Evolutionary conservation across 2,113 vertebrate species (phyloP), one percentile per base, ranked within the genome.

Genomic region (Anarrhichthys ocellatus): DNA sequence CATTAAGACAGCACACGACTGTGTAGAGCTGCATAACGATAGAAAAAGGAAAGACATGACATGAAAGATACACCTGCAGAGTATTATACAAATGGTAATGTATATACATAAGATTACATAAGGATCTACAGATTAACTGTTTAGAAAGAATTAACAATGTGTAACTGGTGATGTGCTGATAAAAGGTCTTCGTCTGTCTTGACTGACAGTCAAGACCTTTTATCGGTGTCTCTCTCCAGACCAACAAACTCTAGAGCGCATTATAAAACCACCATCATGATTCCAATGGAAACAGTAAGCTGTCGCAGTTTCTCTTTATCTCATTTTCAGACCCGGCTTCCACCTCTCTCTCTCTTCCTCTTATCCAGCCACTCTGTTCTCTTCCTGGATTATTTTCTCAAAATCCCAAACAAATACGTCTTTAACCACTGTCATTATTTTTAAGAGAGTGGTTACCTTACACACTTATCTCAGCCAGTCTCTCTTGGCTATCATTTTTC

Each of bases 371-470:
- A 42, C 58, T 34, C 18, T 76, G 29, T 34, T 50, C 38, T 38
- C 11, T 10, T 15, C 18, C 6, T 5, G 34, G 10, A 63, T 77
- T 73, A 10, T 34, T 68, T 54, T 62, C 48, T 74, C 63, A 58
- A 63, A 78, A 78, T 78, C 70, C 34, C 61, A 38, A 82, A 80
- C 36, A 75, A 87, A 75, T 40, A 61, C 8, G 10, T 78, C 58
- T 78, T 32, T 67, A 76, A 76, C 40, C 74, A 18, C 61, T 32
- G 61, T 46, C 4, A 42, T 77, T 76, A 67, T 66, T 77, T 52
- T 34, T 14, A 42, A 73, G 50, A 81, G 73, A 68, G 80, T 20
- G 52, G 56, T 78, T 50, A 77, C 52, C 71, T 73, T 73, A 15
- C 27, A 27, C 46, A 36, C 27, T 81, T 80, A 82, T 81, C 81